Evolutionary conservation across 2,113 vertebrate genomes (phyloP).

Genomic region (Oreotrochilus melanogaster): DNA sequence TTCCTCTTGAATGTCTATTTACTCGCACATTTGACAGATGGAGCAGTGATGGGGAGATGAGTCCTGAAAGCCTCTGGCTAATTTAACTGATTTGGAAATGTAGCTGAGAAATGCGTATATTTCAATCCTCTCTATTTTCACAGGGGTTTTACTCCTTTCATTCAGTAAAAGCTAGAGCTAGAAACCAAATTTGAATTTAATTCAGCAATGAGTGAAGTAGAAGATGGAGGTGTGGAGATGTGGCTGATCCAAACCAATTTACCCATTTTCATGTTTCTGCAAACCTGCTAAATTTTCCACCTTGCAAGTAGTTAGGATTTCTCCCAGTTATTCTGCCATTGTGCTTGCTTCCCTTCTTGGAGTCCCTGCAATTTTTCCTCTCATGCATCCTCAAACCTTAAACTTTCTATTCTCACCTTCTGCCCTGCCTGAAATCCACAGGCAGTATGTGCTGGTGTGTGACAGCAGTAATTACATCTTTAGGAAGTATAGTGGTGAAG

Average conservation of each 20-base stretch:
- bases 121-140: constrained; percentile 15
- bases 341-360: not conserved
- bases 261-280: not conserved
- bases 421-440: not conserved
- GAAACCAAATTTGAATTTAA: not conserved
- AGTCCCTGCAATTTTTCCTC: not conserved
- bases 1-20: constrained; percentile 12
- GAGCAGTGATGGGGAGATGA: not conserved
- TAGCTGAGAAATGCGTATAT: not conserved
- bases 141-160: not conserved
- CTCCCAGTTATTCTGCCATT: not conserved
- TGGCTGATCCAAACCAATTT: not conserved
- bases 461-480: constrained; percentile 4
- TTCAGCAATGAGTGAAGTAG: not conserved
- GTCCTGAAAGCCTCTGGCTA: not conserved
- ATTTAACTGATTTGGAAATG: constrained; percentile 25
- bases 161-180: constrained; percentile 9
- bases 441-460: not conserved
- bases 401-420: not conserved
- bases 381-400: not conserved
- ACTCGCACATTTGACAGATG: constrained; percentile 32
- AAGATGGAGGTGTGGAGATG: not conserved
- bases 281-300: not conserved
- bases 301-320: not conserved
- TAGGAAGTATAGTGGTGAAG: not conserved